Percentiles rank a stretch among this genome's conserved stretches.
These are phyloP conservation scores for Amiota minor DNA, from an alignment of 2,888 invertebrate species.

Conservation along the genomic window DNA sequence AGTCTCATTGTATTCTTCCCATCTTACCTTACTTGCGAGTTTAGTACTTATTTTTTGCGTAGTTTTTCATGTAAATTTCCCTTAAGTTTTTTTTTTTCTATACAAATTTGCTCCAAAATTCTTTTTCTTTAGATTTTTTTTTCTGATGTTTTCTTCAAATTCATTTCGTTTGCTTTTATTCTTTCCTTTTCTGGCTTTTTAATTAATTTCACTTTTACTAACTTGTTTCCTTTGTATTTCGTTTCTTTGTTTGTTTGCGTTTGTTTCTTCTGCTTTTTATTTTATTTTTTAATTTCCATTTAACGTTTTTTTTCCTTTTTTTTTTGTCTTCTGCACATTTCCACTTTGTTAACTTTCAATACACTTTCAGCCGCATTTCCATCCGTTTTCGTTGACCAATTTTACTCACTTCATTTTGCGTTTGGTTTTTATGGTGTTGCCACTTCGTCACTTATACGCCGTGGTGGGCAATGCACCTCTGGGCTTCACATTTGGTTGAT, in stretches of 20 bases:
- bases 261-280: not conserved
- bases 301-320: not conserved
- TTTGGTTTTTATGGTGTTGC: not conserved
- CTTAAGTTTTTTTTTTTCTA: conserved; percentile 17
- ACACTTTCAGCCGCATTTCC: conserved; percentile 32
- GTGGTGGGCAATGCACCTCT: not conserved
- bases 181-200: conserved; percentile 1
- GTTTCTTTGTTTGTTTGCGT: not conserved
- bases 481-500: not conserved
- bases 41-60: not conserved
- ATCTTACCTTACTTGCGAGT: not conserved
- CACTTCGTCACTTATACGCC: not conserved
- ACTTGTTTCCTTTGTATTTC: too few relatives aligned
- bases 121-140: conserved; percentile 17
- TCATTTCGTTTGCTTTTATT: not conserved
- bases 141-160: not conserved
- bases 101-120: not conserved
- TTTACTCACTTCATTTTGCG: not conserved
- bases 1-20: not conserved
- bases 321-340: conserved; percentile 16
- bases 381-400: conserved; percentile 18
- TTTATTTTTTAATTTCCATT: not conserved
- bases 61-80: not conserved
- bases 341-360: conserved; percentile 34
- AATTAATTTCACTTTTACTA: conserved; percentile 22